These are phyloP conservation scores for Troides aeacus DNA, from an alignment of 2,888 invertebrate species.

Conservation along the genomic window DNA sequence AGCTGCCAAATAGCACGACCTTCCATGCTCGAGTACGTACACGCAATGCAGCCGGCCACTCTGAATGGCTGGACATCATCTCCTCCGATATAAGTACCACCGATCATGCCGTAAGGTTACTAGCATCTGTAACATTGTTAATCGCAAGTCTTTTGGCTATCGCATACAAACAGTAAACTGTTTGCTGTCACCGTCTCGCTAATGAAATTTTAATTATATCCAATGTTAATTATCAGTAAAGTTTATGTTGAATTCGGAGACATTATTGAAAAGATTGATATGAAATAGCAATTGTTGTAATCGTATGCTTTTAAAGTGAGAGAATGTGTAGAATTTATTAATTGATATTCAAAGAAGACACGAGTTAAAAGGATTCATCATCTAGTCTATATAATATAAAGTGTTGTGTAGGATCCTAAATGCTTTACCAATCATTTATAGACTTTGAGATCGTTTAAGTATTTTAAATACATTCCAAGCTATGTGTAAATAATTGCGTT, in stretches of 20 bases:
- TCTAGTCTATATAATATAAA: constrained; percentile 22
- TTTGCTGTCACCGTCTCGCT: not conserved
- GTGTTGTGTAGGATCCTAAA: constrained; percentile 5
- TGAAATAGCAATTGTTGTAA: constrained; percentile 7
- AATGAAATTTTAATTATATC: not conserved
- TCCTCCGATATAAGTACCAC: constrained; percentile 41
- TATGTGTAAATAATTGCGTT: constrained; percentile 41
- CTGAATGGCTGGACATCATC: constrained; percentile 56
- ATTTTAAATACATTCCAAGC: constrained; percentile 43
- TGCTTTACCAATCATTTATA: not conserved
- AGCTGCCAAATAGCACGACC: constrained; percentile 52
- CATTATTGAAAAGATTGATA: constrained; percentile 2
- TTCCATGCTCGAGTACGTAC: constrained; percentile 63
- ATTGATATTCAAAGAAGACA: constrained; percentile 6
- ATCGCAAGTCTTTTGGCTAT: constrained; percentile 35
- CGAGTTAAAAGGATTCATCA: constrained; percentile 10
- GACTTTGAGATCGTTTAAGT: constrained; percentile 12
- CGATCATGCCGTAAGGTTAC: constrained; percentile 38
- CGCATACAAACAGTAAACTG: constrained; percentile 14
- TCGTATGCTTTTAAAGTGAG: constrained; percentile 11
- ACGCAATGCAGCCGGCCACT: constrained; percentile 64
- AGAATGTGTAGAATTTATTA: constrained; percentile 9
- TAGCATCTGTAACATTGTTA: constrained; percentile 40
- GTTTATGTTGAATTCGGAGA: constrained; percentile 2
- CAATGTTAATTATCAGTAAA: not conserved